These are phyloP conservation scores for Phaenicophaeus curvirostris DNA, from an alignment of 2,797 vertebrate genomes.

Conservation along the genomic window DNA sequence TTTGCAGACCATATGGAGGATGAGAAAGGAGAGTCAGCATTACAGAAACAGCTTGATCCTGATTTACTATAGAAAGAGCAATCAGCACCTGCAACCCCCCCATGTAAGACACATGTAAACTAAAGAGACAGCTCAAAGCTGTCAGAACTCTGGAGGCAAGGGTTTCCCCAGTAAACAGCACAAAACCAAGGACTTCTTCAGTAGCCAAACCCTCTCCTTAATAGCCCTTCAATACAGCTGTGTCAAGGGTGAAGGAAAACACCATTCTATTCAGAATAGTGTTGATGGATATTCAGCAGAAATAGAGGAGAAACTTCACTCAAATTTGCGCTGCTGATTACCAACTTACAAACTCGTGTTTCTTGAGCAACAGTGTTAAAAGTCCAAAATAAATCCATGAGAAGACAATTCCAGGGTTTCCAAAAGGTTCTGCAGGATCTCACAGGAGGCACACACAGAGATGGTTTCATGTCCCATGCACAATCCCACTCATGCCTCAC, in stretches of 20 bases:
- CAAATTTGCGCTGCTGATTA: background rate
- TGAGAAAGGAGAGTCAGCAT: background rate
- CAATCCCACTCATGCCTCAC: background rate
- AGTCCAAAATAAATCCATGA: background rate
- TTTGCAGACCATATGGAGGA: background rate
- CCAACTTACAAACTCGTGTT: background rate
- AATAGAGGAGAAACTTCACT: background rate
- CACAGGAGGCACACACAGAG: background rate
- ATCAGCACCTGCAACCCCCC: background rate
- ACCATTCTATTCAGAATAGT: background rate
- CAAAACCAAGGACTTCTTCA: background rate
- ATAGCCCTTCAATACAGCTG: background rate
- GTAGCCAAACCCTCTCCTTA: background rate
- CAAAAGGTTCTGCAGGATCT: background rate
- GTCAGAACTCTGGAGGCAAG: background rate
- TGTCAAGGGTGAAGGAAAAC: background rate
- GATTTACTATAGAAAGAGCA: background rate
- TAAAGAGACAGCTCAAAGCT: background rate
- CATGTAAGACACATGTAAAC: accelerated
- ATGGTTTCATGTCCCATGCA: background rate
- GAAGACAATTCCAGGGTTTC: background rate
- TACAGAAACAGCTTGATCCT: background rate
- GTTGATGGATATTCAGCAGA: background rate
- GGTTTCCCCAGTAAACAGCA: background rate
- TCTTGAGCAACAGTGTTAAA: background rate